These are phyloP conservation scores for Mobula birostris DNA, from an alignment of 2,113 vertebrate genomes.

Conservation along the genomic window DNA sequence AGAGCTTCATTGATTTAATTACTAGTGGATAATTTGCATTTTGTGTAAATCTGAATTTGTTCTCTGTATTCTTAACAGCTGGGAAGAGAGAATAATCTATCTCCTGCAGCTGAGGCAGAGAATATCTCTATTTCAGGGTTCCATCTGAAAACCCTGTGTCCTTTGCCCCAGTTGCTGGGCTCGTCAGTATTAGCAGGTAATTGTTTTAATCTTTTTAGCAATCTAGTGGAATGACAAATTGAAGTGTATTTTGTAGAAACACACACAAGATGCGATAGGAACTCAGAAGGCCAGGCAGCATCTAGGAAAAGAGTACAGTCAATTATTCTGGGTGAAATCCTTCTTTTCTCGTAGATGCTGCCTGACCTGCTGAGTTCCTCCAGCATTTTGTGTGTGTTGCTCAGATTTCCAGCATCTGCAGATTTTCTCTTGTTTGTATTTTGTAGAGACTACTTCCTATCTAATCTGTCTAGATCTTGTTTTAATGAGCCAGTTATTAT, in stretches of 20 bases:
- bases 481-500: not conserved
- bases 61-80: not conserved
- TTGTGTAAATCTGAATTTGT: not conserved
- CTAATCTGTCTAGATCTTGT: not conserved
- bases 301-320: too few relatives aligned
- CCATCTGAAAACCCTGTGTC: constrained; percentile 40
- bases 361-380: too few relatives aligned
- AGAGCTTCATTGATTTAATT: not conserved
- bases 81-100: not conserved
- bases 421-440: not conserved
- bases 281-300: too few relatives aligned
- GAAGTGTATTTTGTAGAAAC: not conserved
- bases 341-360: too few relatives aligned
- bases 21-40: not conserved
- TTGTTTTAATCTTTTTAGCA: not conserved
- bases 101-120: not conserved
- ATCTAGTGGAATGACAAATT: not conserved
- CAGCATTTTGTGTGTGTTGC: too few relatives aligned
- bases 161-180: constrained; percentile 44
- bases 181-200: constrained; percentile 51
- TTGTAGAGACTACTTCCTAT: not conserved
- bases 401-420: too few relatives aligned
- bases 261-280: too few relatives aligned
- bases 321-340: too few relatives aligned
- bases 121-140: constrained; percentile 41